Percentiles rank a stretch among this genome's conserved stretches.
phyloP scores from a whole-genome alignment of 2,113 vertebrate species.

The Anthoscopus minutus region DNA sequence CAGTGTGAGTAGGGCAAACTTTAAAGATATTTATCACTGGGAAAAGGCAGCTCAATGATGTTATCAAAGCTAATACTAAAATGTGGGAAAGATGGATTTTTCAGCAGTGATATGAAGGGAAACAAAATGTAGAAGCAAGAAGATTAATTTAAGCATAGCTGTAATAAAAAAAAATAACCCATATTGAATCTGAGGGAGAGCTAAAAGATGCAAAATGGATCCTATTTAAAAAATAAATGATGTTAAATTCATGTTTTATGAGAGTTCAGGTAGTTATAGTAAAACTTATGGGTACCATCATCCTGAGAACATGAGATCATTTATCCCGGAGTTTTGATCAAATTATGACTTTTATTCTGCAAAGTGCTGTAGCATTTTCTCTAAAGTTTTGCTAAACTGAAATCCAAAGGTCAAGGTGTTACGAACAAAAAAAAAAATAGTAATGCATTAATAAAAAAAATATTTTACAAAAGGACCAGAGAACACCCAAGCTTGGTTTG shows the following conservation, averaged over 20 bases:
- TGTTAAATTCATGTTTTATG: slow-evolving; percentile 7
- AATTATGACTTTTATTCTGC: neutral
- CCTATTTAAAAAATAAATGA: slow-evolving; percentile 9
- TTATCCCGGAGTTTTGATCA: neutral
- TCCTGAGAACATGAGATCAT: neutral
- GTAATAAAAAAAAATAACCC: neutral
- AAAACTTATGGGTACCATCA: neutral
- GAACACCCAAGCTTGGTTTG: neutral
- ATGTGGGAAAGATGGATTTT: slow-evolving; percentile 1
- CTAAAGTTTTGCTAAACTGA: neutral
- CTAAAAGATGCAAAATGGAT: neutral
- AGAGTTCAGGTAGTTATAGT: neutral
- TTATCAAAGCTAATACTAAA: slow-evolving; percentile 26
- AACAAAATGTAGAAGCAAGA: slow-evolving; percentile 1
- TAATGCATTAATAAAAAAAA: neutral
- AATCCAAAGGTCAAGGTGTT: neutral
- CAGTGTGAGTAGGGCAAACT: neutral
- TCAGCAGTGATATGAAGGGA: neutral
- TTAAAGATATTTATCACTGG: slow-evolving; percentile 25
- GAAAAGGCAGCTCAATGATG: slow-evolving; percentile 7
- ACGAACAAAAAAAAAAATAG: neutral
- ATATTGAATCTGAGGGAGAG: neutral
- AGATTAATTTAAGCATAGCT: neutral
- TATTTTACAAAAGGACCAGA: neutral
- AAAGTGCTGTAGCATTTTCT: neutral